Evolutionary conservation across 2,113 vertebrate species (phyloP).

Genomic region (Leiothrix lutea): DNA sequence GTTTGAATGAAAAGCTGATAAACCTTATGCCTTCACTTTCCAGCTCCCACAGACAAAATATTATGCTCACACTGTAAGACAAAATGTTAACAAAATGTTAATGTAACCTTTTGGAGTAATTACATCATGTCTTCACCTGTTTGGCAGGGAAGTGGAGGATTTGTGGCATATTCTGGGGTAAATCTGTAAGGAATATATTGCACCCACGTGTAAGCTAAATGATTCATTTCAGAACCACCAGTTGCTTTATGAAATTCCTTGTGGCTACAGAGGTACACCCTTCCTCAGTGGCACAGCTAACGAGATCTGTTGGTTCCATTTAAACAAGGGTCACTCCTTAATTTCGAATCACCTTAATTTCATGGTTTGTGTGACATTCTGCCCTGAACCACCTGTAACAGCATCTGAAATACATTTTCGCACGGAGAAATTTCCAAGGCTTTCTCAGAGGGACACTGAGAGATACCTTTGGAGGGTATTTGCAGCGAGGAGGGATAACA

Average conservation of each 20-base stretch:
- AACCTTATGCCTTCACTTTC: not conserved
- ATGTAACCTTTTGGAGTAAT: not conserved
- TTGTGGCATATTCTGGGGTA: not conserved
- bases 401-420: not conserved
- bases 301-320: not conserved
- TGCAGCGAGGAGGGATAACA: accelerated
- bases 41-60: not conserved
- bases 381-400: not conserved
- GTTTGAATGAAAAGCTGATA: not conserved
- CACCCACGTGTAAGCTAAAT: not conserved
- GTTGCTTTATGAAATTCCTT: not conserved
- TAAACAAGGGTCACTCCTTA: not conserved
- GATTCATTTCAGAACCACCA: not conserved
- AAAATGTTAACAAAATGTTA: not conserved
- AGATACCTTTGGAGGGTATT: not conserved
- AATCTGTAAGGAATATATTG: not conserved
- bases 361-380: not conserved
- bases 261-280: not conserved
- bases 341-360: not conserved
- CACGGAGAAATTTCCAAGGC: not conserved
- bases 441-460: not conserved
- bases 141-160: not conserved
- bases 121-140: not conserved
- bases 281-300: not conserved
- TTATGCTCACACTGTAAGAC: not conserved